Evolutionary conservation across 2,888 invertebrate species (phyloP).

Genomic region (Mythimna impura): DNA sequence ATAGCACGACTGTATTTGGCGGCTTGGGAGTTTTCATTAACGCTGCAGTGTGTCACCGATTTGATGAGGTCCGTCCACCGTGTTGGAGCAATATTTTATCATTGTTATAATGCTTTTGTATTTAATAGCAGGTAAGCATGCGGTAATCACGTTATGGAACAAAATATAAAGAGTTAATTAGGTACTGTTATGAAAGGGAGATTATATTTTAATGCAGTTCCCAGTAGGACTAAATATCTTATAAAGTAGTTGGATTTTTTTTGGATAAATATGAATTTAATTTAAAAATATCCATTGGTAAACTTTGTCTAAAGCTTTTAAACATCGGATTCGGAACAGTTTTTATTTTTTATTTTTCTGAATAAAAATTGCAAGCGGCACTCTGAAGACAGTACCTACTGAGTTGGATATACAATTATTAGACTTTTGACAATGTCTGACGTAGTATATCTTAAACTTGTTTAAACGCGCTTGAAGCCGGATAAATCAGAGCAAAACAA

Average conservation of each 20-base stretch:
- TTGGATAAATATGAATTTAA: slow-evolving; percentile 2
- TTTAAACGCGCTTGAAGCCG: too few species aligned
- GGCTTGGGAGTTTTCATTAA: too few species aligned
- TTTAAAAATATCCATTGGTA: neutral
- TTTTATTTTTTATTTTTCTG: neutral
- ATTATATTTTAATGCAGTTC: neutral
- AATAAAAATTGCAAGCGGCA: neutral
- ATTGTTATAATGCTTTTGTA: neutral
- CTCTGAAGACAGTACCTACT: too few species aligned
- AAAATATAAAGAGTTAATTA: neutral
- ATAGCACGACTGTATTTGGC: too few species aligned
- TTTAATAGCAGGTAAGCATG: neutral
- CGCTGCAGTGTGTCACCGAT: too few species aligned
- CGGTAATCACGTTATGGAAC: neutral
- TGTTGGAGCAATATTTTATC: neutral
- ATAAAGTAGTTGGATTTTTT: neutral
- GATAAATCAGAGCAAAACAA: too few species aligned
- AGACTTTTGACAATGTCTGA: too few species aligned
- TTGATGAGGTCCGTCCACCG: too few species aligned
- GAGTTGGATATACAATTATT: too few species aligned
- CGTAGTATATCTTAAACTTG: too few species aligned
- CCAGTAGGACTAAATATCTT: neutral
- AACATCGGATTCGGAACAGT: neutral
- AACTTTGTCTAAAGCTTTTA: neutral
- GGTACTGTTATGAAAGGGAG: neutral